Evolutionary conservation across 1,140 invertebrate species (phyloP).

Genomic region (Protaetia brevitarsis): DNA sequence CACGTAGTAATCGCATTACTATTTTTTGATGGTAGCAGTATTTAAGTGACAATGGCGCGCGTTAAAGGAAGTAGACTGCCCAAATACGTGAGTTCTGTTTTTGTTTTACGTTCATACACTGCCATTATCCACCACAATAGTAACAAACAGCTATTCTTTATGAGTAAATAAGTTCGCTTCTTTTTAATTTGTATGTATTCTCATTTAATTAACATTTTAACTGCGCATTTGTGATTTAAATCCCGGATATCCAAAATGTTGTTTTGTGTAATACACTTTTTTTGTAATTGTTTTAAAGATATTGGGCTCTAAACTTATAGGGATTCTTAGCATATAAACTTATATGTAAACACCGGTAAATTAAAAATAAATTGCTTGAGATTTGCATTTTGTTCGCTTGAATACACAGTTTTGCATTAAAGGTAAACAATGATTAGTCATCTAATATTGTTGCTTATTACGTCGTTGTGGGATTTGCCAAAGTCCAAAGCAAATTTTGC

Average conservation of each 20-base stretch:
- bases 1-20: background rate
- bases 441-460: background rate
- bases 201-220: too few species aligned
- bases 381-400: background rate
- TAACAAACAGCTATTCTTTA: too few species aligned
- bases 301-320: too few species aligned
- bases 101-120: too few species aligned
- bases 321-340: too few species aligned
- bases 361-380: background rate
- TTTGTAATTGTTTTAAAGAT: too few species aligned
- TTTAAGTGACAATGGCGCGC: conserved; percentile 2
- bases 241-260: too few species aligned
- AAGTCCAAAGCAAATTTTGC: background rate
- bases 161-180: too few species aligned
- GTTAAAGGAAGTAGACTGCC: background rate
- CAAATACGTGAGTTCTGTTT: background rate
- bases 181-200: too few species aligned
- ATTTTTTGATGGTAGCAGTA: background rate
- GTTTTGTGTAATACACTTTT: too few species aligned
- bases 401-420: background rate
- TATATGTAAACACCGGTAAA: background rate
- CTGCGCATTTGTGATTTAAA: too few species aligned
- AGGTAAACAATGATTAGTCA: background rate
- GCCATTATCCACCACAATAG: too few species aligned
- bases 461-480: background rate